A percentile compares a stretch with the other conserved stretches of the same genome.
Evolutionary conservation across 2,797 vertebrate genomes (phyloP).

Genomic region (Echiichthys vipera): DNA sequence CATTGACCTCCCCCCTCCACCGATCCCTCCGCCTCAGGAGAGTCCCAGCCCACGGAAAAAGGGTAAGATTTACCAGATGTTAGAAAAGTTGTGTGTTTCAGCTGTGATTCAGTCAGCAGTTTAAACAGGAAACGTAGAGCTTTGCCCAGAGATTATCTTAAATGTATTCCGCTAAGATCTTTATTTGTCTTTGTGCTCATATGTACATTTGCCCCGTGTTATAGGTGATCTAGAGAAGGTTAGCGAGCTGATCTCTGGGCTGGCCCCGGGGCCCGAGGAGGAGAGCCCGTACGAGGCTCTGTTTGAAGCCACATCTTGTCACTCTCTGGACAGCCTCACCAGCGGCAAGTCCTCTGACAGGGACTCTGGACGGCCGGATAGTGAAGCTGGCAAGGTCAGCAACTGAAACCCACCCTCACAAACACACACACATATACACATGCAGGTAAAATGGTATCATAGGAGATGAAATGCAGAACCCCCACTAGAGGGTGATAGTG

Average conservation of each 20-base stretch:
- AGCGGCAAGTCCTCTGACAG: slow-evolving; percentile 94
- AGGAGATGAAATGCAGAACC: slow-evolving; percentile 19
- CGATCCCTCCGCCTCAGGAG: slow-evolving; percentile 80
- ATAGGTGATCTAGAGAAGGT: slow-evolving; percentile 89
- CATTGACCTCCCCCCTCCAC: slow-evolving; percentile 82
- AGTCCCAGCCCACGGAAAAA: slow-evolving; percentile 80
- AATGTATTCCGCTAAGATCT: neutral
- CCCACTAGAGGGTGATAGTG: slow-evolving; percentile 82
- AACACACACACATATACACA: neutral
- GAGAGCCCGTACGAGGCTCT: slow-evolving; percentile 95
- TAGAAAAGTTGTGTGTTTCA: neutral
- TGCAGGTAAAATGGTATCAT: neutral
- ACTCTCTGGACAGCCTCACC: slow-evolving; percentile 94
- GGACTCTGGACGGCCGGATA: slow-evolving; percentile 89
- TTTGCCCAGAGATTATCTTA: neutral
- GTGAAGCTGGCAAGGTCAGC: slow-evolving; percentile 84
- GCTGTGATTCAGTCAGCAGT: neutral
- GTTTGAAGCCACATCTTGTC: slow-evolving; percentile 94
- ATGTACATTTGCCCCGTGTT: slow-evolving; percentile 4
- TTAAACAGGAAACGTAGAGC: neutral
- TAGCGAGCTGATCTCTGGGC: slow-evolving; percentile 87
- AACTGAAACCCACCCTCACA: neutral
- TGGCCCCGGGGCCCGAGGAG: slow-evolving; percentile 86
- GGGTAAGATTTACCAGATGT: slow-evolving; percentile 62
- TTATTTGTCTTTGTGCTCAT: neutral